Evolutionary conservation across 2,888 invertebrate species (phyloP), one percentile per base, ranked within the genome.

Genomic region (Oscheius sp.): DNA sequence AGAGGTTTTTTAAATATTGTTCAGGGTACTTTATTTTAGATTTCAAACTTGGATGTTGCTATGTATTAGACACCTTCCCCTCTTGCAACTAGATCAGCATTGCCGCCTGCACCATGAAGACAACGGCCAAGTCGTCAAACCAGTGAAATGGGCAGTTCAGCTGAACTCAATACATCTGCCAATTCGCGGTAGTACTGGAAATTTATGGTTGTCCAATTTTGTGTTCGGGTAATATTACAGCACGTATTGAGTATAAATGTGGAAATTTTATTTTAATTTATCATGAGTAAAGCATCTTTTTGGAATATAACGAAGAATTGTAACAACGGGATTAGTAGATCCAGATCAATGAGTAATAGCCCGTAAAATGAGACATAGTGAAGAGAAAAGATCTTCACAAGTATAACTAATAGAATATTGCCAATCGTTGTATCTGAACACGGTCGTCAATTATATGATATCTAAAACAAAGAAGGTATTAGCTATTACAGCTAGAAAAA

Each of bases 381-480:
- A n/a, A n/a, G n/a, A 13, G 25, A 53, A 21, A 53, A 13, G 21
- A 35, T 35, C 9, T 35, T 3, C 2, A 25, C 43, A 46, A 2
- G 56, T 68, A 59, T 43, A 68, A n/a, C 76, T 76, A 86, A 77
- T 75, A 86, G 43, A 77, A 83, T 25, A 79, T 83, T 7, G 81
- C 59, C 66, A 82, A 69, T 46, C 84, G 58, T 27, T 79, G 69
- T 13, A 86, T 52, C 70, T 84, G 84, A 66, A 79, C 74, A 45
- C 84, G 52, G 76, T 85, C 81, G 63, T 85, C 85, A 23, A 85
- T 85, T 73, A 91, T 90, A 88, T 91, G 97, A 84, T 96, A 87
- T 49, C 84, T 80, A 72, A 23, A 74, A 72, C n/a, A n/a, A n/a
- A n/a, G n/a, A 13, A n/a, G n/a, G 18, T 46, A 9, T 16, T 2